Conservation (phyloP, 2,113 vertebrate genomes). For the Plotosus lineatus region DNA sequence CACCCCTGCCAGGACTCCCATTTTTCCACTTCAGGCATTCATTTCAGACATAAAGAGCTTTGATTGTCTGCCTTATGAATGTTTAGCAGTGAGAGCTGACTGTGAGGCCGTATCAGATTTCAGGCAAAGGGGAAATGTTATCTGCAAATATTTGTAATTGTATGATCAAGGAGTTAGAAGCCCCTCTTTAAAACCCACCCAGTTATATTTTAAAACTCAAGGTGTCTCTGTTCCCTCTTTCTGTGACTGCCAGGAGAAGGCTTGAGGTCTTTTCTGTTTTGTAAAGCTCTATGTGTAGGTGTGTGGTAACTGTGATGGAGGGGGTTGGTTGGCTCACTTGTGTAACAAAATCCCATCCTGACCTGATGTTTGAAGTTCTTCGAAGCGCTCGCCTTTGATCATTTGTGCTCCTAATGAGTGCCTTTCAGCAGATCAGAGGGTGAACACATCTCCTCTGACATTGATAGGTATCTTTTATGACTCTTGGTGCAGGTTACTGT, state of each 20-base stretch:
- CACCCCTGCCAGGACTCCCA: slow-evolving; percentile 5
- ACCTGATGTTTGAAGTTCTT: slow-evolving; percentile 77
- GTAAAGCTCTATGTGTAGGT: slow-evolving; percentile 35
- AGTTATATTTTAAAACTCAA: slow-evolving; percentile 32
- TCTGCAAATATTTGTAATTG: slow-evolving; percentile 26
- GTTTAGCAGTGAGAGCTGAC: not conserved
- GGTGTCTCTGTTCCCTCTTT: slow-evolving; percentile 40
- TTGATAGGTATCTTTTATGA: slow-evolving; percentile 62
- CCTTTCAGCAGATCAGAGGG: slow-evolving; percentile 68
- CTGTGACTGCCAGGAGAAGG: slow-evolving; percentile 46
- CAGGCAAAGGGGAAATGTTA: slow-evolving; percentile 19
- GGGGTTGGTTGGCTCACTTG: slow-evolving; percentile 58
- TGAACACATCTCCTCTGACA: slow-evolving; percentile 57
- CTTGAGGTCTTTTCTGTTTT: slow-evolving; percentile 32
- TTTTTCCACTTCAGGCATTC: slow-evolving; percentile 12
- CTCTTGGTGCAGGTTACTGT: slow-evolving; percentile 46
- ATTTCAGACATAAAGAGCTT: slow-evolving; percentile 11
- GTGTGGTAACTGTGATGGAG: slow-evolving; percentile 29
- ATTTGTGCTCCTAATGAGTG: slow-evolving; percentile 71
- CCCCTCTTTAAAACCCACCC: not conserved
- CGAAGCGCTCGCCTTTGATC: slow-evolving; percentile 72
- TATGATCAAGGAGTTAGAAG: not conserved
- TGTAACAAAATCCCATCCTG: slow-evolving; percentile 71
- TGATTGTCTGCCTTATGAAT: slow-evolving; percentile 22
- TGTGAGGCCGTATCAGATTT: slow-evolving; percentile 30